These are phyloP conservation scores for Falco punctatus DNA, from an alignment of 2,113 vertebrate genomes.

Conservation along the genomic window DNA sequence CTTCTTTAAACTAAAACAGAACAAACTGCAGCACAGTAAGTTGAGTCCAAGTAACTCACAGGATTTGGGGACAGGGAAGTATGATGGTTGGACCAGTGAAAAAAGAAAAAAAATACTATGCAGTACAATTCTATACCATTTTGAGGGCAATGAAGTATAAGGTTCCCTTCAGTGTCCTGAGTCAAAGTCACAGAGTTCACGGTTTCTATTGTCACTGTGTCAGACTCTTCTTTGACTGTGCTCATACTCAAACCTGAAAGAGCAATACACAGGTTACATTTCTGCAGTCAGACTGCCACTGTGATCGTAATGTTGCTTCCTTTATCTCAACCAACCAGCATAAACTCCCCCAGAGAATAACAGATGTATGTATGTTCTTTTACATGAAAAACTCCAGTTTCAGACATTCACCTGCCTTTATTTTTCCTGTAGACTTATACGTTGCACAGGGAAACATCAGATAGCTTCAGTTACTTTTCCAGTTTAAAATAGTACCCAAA, in stretches of 20 bases:
- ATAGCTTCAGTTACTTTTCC: neutral
- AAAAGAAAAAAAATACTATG: neutral
- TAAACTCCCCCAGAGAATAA: neutral
- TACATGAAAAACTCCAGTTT: neutral
- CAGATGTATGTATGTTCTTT: neutral
- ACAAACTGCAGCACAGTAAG: neutral
- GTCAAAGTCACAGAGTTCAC: constrained; percentile 92
- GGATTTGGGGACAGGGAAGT: neutral
- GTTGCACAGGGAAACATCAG: neutral
- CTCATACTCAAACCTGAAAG: constrained; percentile 89
- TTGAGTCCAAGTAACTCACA: neutral
- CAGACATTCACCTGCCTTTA: neutral
- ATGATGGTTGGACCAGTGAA: neutral
- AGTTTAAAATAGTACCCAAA: neutral
- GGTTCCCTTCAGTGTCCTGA: constrained; percentile 91
- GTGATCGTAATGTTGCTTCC: neutral
- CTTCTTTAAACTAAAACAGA: neutral
- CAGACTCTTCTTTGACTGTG: constrained; percentile 87
- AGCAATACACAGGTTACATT: constrained; percentile 44
- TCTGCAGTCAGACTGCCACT: neutral
- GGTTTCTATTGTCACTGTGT: constrained; percentile 84
- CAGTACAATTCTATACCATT: constrained; percentile 76
- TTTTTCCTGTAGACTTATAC: neutral
- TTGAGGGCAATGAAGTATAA: constrained; percentile 92
- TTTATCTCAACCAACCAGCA: neutral